Conservation (phyloP, 2,888 invertebrate genomes). For the Lasioglossum vierecki region DNA sequence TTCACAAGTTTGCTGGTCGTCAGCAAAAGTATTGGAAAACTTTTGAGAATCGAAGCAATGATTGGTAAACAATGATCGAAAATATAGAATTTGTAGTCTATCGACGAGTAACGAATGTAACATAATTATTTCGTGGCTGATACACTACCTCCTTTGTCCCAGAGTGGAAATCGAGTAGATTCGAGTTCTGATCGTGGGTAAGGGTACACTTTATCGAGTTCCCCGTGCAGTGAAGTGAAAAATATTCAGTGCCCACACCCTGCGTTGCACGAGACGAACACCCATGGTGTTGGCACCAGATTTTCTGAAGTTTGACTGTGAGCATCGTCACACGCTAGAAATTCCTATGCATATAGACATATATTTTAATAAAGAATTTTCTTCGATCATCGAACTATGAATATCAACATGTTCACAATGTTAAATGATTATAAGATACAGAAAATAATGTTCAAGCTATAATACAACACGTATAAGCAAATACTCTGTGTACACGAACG, state of each 20-base stretch:
- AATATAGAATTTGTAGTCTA: neutral
- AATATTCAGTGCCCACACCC: conserved; percentile 26
- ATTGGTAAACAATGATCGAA: neutral
- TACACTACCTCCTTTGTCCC: neutral
- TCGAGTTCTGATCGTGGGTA: conserved; percentile 25
- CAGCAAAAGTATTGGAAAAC: too few species aligned
- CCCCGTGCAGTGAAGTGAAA: conserved; percentile 28
- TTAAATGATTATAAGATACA: neutral
- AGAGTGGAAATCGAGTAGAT: conserved; percentile 10
- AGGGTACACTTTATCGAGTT: conserved; percentile 21
- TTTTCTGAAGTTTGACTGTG: neutral
- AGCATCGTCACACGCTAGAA: neutral
- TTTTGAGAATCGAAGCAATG: too few species aligned
- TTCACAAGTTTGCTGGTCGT: too few species aligned
- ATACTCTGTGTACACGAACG: neutral
- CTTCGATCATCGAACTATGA: neutral
- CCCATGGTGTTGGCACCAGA: conserved; percentile 33
- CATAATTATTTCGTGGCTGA: neutral
- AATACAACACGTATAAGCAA: neutral
- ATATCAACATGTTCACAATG: neutral
- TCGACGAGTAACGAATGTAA: neutral
- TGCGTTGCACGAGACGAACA: conserved; percentile 37
- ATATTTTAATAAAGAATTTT: neutral
- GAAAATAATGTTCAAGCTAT: neutral
- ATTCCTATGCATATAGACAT: neutral